phyloP scores from a whole-genome alignment of 2,797 vertebrate species.

The Rousettus madagascariensis region DNA sequence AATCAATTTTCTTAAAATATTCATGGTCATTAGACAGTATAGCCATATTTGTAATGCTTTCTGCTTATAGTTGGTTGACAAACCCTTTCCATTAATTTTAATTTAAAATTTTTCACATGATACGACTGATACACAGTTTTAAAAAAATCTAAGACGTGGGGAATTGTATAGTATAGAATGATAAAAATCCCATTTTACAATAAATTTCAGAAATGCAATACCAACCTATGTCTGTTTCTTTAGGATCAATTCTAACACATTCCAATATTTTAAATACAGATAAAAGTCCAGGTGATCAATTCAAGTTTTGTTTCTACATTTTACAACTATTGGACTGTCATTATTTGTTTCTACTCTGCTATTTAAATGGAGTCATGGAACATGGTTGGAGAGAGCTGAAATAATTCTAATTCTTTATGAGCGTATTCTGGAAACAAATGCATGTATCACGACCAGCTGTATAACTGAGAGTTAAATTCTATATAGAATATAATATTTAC shows the following conservation, averaged over 20 bases:
- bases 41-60: neutral
- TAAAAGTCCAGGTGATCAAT: neutral
- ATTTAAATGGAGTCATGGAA: neutral
- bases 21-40: neutral
- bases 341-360: neutral
- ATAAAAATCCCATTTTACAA: neutral
- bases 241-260: neutral
- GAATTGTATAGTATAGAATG: neutral
- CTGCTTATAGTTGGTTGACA: neutral
- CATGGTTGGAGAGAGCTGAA: neutral
- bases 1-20: neutral
- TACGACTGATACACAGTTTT: neutral
- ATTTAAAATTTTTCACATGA: neutral
- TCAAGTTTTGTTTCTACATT: neutral
- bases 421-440: neutral
- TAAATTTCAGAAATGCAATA: neutral
- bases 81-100: neutral
- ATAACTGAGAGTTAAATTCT: conserved; percentile 34
- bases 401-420: neutral
- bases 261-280: neutral
- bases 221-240: neutral
- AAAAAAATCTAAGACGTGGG: neutral
- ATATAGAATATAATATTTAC: neutral
- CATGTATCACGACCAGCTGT: neutral
- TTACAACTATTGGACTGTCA: neutral